Conservation (phyloP, 1,140 invertebrate genomes). For the Drosophila varians region DNA sequence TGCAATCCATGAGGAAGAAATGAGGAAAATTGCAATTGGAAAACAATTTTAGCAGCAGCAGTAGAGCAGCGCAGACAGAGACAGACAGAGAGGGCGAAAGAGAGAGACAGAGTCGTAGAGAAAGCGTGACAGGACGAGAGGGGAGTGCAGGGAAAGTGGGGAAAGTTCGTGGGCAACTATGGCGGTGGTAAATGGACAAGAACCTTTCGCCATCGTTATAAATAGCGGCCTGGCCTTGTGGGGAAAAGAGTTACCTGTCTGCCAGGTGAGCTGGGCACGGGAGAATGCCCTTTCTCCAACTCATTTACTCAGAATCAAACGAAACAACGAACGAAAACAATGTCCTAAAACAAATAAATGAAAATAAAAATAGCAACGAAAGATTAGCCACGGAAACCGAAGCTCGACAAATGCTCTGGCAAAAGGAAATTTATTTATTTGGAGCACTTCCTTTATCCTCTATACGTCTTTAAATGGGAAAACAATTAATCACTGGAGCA, state of each 20-base stretch:
- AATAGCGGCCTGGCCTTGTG: slow-evolving; percentile 33
- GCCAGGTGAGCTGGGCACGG: slow-evolving; percentile 22
- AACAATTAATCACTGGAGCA: slow-evolving; percentile 1
- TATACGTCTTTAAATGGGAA: not conserved
- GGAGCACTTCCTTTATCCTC: not conserved
- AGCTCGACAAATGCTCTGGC: slow-evolving; percentile 23
- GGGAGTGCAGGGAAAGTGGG: not conserved
- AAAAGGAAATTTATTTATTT: slow-evolving; percentile 3
- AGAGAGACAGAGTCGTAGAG: slow-evolving; percentile 10
- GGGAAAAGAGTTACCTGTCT: slow-evolving; percentile 34
- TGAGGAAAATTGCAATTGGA: slow-evolving; percentile 51
- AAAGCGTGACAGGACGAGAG: not conserved
- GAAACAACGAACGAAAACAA: slow-evolving; percentile 11
- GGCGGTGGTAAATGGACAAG: slow-evolving; percentile 6
- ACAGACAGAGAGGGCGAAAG: slow-evolving; percentile 28
- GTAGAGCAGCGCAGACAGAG: slow-evolving; percentile 30
- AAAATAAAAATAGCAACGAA: slow-evolving; percentile 1
- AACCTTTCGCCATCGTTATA: slow-evolving; percentile 35
- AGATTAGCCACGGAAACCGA: slow-evolving; percentile 16
- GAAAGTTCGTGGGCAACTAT: not conserved
- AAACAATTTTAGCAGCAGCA: slow-evolving; percentile 39
- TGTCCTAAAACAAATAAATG: slow-evolving; percentile 3
- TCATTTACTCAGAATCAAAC: slow-evolving; percentile 17
- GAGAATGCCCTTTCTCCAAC: not conserved
- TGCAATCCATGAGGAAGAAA: slow-evolving; percentile 37